Base-by-base conservation (phyloP, 2,888 invertebrate genomes). In the Caenorhabditis macrosperma region DNA sequence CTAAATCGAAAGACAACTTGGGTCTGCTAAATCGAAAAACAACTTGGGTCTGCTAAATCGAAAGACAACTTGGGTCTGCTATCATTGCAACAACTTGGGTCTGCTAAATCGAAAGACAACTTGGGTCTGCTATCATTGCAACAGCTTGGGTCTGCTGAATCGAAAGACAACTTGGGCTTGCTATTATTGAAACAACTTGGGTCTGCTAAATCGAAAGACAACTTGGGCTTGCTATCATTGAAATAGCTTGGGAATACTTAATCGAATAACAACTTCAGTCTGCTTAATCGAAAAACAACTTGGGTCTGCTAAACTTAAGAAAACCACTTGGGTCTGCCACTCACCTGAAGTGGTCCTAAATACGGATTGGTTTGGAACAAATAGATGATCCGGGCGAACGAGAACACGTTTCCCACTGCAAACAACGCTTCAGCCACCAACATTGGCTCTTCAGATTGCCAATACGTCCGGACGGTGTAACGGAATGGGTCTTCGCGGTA, bases 321-420 rank as follows among this genome's bases (percentile, higher is more conserved):
- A 59, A 64, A 55, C n/a, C n/a, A n/a, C n/a, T n/a, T n/a, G n/a
- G n/a, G n/a, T n/a, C n/a, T n/a, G n/a, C n/a, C 12, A 44, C 17
- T 46, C 44, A 93, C 93, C 89, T 93, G 93, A 28, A 93, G 89
- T 2, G 93, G 93, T 48, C 93, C 93, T 15, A 93, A 88, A 85
- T 93, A 92, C 28, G 93, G 92, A 86, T 93, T 93, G 6, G 92
- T 92, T 86, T 93, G 93, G 85, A 93, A 93, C 48, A 93, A 88
- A 85, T 92, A 93, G 81, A 93, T 93, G 80, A 93, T 92, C 41
- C 93, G 84, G 2, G 93, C 92, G 83, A 93, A 93, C 76, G 92
- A 92, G 90, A 93, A 93, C 38, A 93, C 92, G 85, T 93, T 93
- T 63, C 93, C 93, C 9, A 93, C 91, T 30, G 93, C 93, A 86